Evolutionary conservation across 2,797 vertebrate genomes (phyloP).

Genomic region (Neostethus bicornis): DNA sequence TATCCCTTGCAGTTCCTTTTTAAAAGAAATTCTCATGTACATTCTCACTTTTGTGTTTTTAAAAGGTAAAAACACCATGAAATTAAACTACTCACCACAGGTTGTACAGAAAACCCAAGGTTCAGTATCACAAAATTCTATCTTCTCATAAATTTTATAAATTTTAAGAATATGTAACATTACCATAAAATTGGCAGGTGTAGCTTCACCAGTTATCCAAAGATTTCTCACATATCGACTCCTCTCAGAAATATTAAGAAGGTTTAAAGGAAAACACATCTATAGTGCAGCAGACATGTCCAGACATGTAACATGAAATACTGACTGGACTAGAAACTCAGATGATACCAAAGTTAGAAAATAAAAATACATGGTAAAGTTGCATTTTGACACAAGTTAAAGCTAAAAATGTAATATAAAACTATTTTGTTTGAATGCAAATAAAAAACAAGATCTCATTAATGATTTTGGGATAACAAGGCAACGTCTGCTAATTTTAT

Average conservation of each 20-base stretch:
- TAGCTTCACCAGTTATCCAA: constrained; percentile 36
- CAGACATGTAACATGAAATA: constrained; percentile 63
- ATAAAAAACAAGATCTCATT: neutral
- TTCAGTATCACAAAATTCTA: too few species aligned
- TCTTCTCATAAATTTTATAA: too few species aligned
- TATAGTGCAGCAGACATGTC: constrained; percentile 68
- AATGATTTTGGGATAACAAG: too few species aligned
- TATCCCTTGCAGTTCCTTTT: too few species aligned
- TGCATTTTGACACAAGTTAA: too few species aligned
- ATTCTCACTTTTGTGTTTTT: too few species aligned
- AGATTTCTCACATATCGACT: constrained; percentile 47
- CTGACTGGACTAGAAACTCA: constrained; percentile 21
- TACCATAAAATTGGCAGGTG: constrained; percentile 51
- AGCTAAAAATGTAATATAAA: neutral
- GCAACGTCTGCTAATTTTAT: too few species aligned
- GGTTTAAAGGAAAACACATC: constrained; percentile 21
- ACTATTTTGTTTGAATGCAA: neutral
- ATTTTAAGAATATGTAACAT: constrained; percentile 26
- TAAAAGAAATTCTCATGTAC: too few species aligned
- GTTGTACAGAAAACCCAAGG: constrained; percentile 20
- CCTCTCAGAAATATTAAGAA: constrained; percentile 23
- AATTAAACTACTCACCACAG: constrained; percentile 29
- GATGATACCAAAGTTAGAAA: constrained; percentile 24
- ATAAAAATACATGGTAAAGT: too few species aligned
- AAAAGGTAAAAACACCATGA: constrained; percentile 21